phyloP scores from a whole-genome alignment of 2,888 invertebrate genomes.

The Parapristionchus giblindavisi region DNA sequence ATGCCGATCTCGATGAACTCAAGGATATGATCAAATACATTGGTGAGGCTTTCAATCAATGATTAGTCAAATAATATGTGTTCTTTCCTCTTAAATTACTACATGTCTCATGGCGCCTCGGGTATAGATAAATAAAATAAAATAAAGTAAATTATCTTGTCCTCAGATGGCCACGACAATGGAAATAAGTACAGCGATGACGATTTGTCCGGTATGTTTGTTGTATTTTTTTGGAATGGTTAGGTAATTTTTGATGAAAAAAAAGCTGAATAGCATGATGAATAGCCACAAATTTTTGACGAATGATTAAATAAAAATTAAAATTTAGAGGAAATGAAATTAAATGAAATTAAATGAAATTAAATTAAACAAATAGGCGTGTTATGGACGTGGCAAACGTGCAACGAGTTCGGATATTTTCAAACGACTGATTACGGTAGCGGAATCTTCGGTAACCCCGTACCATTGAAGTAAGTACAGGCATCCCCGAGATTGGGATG shows the following conservation, averaged over 20 bases:
- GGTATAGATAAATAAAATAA: too few relatives aligned
- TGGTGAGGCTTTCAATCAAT: conserved; percentile 11
- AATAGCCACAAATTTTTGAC: too few relatives aligned
- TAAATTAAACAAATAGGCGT: too few relatives aligned
- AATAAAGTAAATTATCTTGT: too few relatives aligned
- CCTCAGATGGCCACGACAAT: conserved; percentile 22
- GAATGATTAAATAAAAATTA: too few relatives aligned
- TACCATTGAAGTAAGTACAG: conserved; percentile 60
- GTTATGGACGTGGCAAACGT: conserved; percentile 90
- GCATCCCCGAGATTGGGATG: too few relatives aligned
- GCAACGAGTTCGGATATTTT: conserved; percentile 93
- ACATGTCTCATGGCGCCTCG: too few relatives aligned
- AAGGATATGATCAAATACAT: conserved; percentile 23
- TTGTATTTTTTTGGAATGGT: not conserved
- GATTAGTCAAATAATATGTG: too few relatives aligned
- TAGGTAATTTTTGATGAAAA: not conserved
- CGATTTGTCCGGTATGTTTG: conserved; percentile 16
- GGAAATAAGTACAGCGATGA: not conserved
- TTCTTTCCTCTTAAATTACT: too few relatives aligned
- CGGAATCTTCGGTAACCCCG: conserved; percentile 56
- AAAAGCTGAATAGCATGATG: too few relatives aligned
- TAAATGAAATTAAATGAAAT: too few relatives aligned
- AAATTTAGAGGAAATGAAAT: too few relatives aligned
- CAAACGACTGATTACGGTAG: conserved; percentile 80
- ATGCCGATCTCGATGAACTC: not conserved